Conservation (phyloP, 35 echinoderm and acorn worm species). For the Hemicentrotus pulcherrimus region DNA sequence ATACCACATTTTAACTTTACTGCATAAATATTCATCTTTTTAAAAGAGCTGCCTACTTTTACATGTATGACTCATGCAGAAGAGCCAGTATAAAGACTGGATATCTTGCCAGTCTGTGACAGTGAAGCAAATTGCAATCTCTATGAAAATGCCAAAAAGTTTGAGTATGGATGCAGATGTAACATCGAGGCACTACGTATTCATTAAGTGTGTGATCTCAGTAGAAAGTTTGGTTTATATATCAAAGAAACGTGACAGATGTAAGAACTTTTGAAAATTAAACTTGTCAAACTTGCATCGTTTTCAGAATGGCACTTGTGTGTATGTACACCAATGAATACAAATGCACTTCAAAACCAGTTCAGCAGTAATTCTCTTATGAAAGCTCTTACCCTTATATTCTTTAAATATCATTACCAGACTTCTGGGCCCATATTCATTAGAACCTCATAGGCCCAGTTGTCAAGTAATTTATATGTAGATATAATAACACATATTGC, state of each 20-base stretch:
- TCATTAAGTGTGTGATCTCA: not conserved
- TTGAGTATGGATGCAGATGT: not conserved
- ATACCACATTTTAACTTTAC: no score
- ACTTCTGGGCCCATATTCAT: not conserved
- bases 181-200: not conserved
- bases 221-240: not conserved
- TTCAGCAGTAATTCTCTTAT: not conserved
- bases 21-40: no score
- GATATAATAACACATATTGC: not conserved
- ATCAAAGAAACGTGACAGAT: not conserved
- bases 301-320: not conserved
- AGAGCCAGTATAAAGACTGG: no score
- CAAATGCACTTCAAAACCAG: not conserved
- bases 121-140: no score
- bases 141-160: no score
- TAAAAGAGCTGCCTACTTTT: not conserved
- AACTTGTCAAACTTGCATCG: not conserved
- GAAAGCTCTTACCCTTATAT: not conserved
- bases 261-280: not conserved
- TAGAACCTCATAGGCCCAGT: not conserved
- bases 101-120: no score
- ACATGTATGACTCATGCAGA: not conserved
- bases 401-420: not conserved
- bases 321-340: not conserved
- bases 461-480: not conserved